Percentiles rank a stretch among this genome's conserved stretches.
Evolutionary conservation across 2,113 vertebrate species (phyloP).

Genomic region (Neodon shergylaensis): DNA sequence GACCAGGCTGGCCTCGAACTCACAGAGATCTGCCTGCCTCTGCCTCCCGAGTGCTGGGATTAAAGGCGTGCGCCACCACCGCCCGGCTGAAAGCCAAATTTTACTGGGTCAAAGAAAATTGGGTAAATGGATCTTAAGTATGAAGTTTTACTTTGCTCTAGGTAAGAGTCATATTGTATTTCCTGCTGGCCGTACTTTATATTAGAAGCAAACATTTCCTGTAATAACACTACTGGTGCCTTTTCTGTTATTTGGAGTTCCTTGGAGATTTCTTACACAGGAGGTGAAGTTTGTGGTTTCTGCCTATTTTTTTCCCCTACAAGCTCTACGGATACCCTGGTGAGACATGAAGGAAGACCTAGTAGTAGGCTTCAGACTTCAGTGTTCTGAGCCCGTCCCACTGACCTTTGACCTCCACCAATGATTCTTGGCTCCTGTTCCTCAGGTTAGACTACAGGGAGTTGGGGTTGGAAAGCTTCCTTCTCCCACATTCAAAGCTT

Average conservation of each 20-base stretch:
- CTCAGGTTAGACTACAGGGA: neutral
- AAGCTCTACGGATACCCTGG: neutral
- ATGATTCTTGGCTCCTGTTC: neutral
- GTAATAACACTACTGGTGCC: neutral
- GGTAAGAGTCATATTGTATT: neutral
- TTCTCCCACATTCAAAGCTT: neutral
- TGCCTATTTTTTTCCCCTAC: too few relatives aligned
- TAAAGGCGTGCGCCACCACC: too few relatives aligned
- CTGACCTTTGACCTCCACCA: neutral
- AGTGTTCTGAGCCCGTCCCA: neutral
- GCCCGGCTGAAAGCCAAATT: neutral
- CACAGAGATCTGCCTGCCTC: too few relatives aligned
- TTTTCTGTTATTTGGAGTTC: neutral
- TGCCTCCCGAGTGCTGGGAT: too few relatives aligned
- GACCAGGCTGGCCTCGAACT: too few relatives aligned
- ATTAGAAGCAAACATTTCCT: neutral
- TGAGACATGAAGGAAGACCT: neutral
- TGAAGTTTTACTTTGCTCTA: neutral
- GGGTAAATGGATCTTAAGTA: neutral
- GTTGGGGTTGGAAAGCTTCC: neutral
- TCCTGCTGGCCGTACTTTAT: neutral
- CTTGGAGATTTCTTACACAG: neutral
- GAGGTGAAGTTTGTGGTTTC: too few relatives aligned
- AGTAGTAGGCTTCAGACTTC: neutral
- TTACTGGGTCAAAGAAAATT: neutral